phyloP scores from a whole-genome alignment of 2,797 vertebrate species.

The Pseudochirops corinnae region DNA sequence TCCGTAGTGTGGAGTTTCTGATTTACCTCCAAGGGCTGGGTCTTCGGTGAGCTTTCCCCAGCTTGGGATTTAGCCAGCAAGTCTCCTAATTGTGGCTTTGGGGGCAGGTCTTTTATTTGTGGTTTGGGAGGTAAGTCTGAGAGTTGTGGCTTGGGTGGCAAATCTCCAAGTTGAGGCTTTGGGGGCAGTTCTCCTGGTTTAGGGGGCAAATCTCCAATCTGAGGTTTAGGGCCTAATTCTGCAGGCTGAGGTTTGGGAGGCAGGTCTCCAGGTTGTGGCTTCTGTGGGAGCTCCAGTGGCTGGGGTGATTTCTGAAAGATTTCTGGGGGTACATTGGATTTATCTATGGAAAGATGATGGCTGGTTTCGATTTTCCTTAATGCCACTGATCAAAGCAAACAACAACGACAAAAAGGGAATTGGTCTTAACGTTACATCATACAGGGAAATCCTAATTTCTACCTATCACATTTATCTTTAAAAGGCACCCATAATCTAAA shows the following conservation, averaged over 20 bases:
- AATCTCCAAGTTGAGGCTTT: constrained; percentile 94
- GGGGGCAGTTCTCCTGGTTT: constrained; percentile 93
- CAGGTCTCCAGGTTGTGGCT: constrained; percentile 90
- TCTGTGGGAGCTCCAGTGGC: constrained; percentile 88
- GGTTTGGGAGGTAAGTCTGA: constrained; percentile 97
- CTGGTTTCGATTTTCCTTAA: constrained; percentile 98
- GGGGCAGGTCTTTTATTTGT: constrained; percentile 96
- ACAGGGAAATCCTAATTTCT: background rate
- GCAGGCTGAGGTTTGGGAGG: constrained; percentile 89
- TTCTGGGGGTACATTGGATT: constrained; percentile 91
- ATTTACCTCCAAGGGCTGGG: constrained; percentile 86
- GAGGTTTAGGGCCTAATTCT: constrained; percentile 93
- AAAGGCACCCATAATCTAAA: rapidly evolving
- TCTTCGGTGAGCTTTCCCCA: constrained; percentile 88
- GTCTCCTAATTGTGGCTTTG: constrained; percentile 96
- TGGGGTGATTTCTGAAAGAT: constrained; percentile 93
- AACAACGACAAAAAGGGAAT: constrained; percentile 25
- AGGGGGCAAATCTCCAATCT: constrained; percentile 88
- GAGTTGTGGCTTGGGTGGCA: constrained; percentile 97
- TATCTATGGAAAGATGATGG: constrained; percentile 96
- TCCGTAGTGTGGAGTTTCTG: constrained; percentile 91
- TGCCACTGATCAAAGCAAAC: constrained; percentile 89
- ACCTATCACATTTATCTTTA: background rate
- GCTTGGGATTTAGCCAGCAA: constrained; percentile 91
- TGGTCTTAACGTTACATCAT: background rate